Evolutionary conservation across 2,113 vertebrate species (phyloP).

Genomic region (Chauna torquata): DNA sequence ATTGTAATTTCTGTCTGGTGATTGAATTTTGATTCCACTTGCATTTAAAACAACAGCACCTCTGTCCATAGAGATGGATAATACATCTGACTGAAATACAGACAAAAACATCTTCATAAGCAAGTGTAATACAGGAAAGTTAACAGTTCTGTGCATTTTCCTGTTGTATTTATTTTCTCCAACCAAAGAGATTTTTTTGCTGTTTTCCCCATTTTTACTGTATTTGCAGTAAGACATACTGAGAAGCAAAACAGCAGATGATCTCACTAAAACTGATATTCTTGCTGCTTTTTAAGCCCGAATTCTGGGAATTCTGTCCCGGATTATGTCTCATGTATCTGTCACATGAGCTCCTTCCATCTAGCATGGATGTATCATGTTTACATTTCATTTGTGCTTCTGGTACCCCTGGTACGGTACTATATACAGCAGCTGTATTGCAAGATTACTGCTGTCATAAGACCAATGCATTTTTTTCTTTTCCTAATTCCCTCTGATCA

Average conservation of each 20-base stretch:
- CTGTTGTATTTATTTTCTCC: not conserved
- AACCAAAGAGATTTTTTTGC: not conserved
- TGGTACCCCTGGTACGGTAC: not conserved
- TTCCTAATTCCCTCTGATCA: not conserved
- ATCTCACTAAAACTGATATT: not conserved
- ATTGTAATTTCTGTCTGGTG: conserved; percentile 84
- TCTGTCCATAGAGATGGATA: conserved; percentile 90
- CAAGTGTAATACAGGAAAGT: not conserved
- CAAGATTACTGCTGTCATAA: not conserved
- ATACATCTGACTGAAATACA: conserved; percentile 83
- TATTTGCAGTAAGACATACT: not conserved
- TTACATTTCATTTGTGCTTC: not conserved
- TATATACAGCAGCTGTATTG: not conserved
- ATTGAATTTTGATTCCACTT: conserved; percentile 85
- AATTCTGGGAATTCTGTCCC: not conserved
- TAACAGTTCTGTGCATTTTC: not conserved
- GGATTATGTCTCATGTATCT: not conserved
- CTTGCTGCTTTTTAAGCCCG: not conserved
- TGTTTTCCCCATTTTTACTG: not conserved
- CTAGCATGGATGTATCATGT: not conserved
- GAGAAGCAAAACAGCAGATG: not conserved
- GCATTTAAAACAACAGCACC: conserved; percentile 88
- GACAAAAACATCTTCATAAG: not conserved
- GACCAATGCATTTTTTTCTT: not conserved
- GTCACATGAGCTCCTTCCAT: not conserved